Base-by-base conservation (phyloP, 2,888 invertebrate genomes). In the Idaea aversata region DNA sequence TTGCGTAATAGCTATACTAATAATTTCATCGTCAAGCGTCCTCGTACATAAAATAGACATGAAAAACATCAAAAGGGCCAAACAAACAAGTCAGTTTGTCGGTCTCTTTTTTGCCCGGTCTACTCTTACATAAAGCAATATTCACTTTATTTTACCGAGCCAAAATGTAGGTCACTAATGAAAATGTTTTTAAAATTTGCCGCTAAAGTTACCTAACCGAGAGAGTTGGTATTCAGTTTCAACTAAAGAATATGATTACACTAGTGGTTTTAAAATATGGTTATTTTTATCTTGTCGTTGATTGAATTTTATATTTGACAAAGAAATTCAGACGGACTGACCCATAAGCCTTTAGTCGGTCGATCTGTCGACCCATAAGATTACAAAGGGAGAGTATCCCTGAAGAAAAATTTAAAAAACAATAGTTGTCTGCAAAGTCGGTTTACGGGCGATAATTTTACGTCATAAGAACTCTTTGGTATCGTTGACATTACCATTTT, bases 151-250 rank as follows among this genome's bases (percentile, higher is more conserved):
- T 67, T 65, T 65, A 64, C 59, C 64, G 62, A 68, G 62, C 58
- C 65, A 62, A 59, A 65, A 72, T 70, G 64, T 70, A 67, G 72
- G 72, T 72, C 70, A 70, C 58, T 59, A 63, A 62, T 65, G 61
- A 62, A 65, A 65, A 65, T 61, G 65, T 62, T 65, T 63, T 35
- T 63, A 63, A 67, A 59, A 61, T 59, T 34, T 38, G 61, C 59
- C 62, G 61, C 16, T 65, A 63, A 67, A 58, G 63, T 67, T 63
- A 65, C 62, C 58, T 15, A 47, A 47, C 47, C 47, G 47, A 47
- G 47, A 62, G 63, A 65, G 61, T 61, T 6, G 16, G 67, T 35
- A 62, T 67, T 34, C 57, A 59, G 60, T 68, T 62, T 63, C 67
- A 13, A 34, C 10, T 59, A 34, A 59, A 59, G 34, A 59, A 59